These are phyloP conservation scores for Isichthys henryi DNA, from an alignment of 2,113 vertebrate species.

Conservation along the genomic window DNA sequence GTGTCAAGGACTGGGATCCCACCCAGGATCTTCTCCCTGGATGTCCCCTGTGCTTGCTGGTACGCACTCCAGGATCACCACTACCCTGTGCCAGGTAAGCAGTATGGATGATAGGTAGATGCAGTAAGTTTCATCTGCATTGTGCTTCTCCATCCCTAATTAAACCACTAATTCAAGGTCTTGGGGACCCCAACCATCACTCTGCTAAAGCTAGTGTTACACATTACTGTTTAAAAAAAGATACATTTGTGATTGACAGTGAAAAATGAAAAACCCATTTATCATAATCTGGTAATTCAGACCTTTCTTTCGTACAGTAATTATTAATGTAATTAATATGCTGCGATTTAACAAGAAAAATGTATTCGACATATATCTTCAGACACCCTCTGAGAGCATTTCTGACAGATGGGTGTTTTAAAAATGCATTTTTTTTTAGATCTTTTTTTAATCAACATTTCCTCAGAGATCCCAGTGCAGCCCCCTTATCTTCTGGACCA, in stretches of 20 bases:
- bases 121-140: not conserved
- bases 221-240: not conserved
- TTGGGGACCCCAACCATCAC: not conserved
- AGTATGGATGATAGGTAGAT: not conserved
- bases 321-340: slow-evolving; percentile 7
- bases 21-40: not conserved
- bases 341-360: slow-evolving; percentile 9
- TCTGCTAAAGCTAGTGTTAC: not conserved
- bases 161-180: not conserved
- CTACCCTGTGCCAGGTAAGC: not conserved
- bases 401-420: not conserved
- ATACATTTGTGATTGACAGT: not conserved
- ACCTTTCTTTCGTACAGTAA: not conserved
- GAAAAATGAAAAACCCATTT: not conserved
- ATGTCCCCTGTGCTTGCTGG: not conserved
- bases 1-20: not conserved
- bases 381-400: not conserved
- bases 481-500: not conserved
- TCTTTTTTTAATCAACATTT: not conserved
- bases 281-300: not conserved
- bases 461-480: not conserved
- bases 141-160: not conserved
- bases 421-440: not conserved
- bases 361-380: not conserved
- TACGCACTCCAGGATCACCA: not conserved